A percentile compares a stretch with the other conserved stretches of the same genome.
phyloP scores from a whole-genome alignment of 1,140 invertebrate species.

The Meloidogyne chitwoodi region DNA sequence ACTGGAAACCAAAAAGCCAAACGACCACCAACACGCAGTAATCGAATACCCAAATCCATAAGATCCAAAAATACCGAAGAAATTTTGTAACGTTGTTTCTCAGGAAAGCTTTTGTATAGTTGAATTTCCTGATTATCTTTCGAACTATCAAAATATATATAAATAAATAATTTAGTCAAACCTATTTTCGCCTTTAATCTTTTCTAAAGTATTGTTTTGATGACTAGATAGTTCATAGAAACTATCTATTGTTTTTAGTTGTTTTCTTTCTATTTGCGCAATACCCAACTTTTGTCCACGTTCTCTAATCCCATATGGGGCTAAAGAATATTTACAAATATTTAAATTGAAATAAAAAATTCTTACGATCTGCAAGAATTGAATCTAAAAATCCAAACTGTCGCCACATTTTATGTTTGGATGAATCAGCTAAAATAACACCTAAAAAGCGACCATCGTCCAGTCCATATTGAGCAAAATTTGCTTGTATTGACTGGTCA shows the following conservation, averaged over 20 bases:
- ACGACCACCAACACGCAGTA: slow-evolving; percentile 59
- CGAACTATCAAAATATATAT: background rate
- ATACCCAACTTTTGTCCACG: slow-evolving; percentile 50
- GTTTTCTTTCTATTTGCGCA: slow-evolving; percentile 9
- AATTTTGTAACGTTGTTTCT: slow-evolving; percentile 61
- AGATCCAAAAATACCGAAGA: slow-evolving; percentile 63
- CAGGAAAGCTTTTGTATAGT: slow-evolving; percentile 50
- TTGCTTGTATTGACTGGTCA: slow-evolving; percentile 61
- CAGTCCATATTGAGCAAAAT: slow-evolving; percentile 63
- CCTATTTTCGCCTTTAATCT: background rate
- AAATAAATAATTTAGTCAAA: background rate
- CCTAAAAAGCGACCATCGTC: slow-evolving; percentile 59
- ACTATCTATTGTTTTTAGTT: too few species aligned
- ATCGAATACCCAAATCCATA: slow-evolving; percentile 62
- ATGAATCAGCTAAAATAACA: slow-evolving; percentile 62
- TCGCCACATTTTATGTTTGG: slow-evolving; percentile 61
- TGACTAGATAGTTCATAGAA: too few species aligned
- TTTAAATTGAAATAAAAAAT: background rate
- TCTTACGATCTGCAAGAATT: slow-evolving; percentile 63
- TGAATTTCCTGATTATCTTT: background rate
- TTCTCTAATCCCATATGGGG: slow-evolving; percentile 65
- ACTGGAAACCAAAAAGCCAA: slow-evolving; percentile 65
- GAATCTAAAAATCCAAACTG: slow-evolving; percentile 50
- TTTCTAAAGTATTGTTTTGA: background rate
- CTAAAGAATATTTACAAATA: slow-evolving; percentile 44